Base-by-base conservation (phyloP, 2,888 invertebrate genomes). In the Ochropleura leucogaster region DNA sequence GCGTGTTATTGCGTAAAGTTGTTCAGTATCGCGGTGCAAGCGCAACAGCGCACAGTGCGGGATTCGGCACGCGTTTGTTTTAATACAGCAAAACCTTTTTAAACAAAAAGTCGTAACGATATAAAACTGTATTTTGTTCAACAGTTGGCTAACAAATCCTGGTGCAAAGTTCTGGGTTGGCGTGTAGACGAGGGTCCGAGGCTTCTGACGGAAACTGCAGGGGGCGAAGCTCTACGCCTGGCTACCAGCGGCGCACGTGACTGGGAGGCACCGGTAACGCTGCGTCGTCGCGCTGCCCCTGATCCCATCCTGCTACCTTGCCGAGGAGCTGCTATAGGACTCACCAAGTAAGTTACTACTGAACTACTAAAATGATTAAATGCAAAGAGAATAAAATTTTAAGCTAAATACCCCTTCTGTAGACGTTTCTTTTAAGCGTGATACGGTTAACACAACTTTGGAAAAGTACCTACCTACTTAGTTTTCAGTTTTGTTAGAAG, bases 131-230 rank as follows among this genome's bases (percentile, higher is more conserved):
- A 7, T 62, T 0, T 46, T 67, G 10, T 70, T 74, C 14, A 68
- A 42, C 97, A 99, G 98, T 98, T 98, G 92, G 98, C 98, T 86
- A 99, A 99, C 94, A 98, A 98, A 89, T 97, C 98, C 42, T 98
- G 98, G 94, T 98, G 99, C 94, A 97, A 98, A 81, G 96, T 98
- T 84, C 97, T 99, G 82, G 99, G 99, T 59, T 96, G 96, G 96
- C 93, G 96, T 18, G 85, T 91, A 3, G 96, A 95, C 55, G 96
- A 95, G 8, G 93, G 93, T 0, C 93, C 94, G 3, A 90, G 93
- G 46, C 90, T 94, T 14, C 83, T 95, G 20, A 84, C 93, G 6
- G 96, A 96, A n/a, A 90, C 94, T 1, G 96, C 96, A 42, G 94
- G 94, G 6, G 97, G 93, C 89, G 97, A 94, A 92, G 96, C 94